Evolutionary conservation across 2,888 invertebrate species (phyloP), one percentile per base, ranked within the genome.

Genomic region (Phyllotreta cruciferae): DNA sequence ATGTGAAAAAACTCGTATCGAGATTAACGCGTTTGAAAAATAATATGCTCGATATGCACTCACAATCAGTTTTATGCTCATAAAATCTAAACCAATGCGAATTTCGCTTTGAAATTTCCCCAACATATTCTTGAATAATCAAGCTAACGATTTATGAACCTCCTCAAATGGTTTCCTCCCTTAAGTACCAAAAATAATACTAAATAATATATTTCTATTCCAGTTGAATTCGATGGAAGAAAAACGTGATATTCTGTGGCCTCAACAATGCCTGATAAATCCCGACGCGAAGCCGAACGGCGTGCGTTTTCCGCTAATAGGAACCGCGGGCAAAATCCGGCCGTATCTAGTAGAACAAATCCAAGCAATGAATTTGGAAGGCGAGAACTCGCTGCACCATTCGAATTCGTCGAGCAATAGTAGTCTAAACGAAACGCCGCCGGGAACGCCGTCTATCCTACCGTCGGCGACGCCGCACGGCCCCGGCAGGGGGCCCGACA

Each of bases 401-500:
- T 85, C 85, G 1, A 84, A 83, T 67, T 84, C 84, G 66, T 83
- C 83, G 56, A 84, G 84, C 68, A 83, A 82, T 64, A 85, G 85
- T 66, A 85, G 85, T 11, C 85, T 86, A 0, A 84, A 84, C 6
- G 87, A 86, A 70, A 88, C 87, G 36, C 82, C 87, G 77, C 81
- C 85, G 75, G 82, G 83, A 77, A 81, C 82, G 73, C 74, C 73
- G 1, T 64, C 66, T n/a, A 66, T 54, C 39, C 56, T 70, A 9
- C 58, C 70, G 1, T 41, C 66, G 13, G 34, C 67, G n/a, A 68
- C 71, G 14, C 67, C 67, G 8, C 70, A 71, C 44, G 67, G 69
- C 6, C 68, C 68, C n/a, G 69, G 71, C 11, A 66, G 72, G 66
- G 70, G 67, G 7, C 2, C 24, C 24, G 67, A 55, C 11, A 58